Conservation (phyloP, 2,797 vertebrate genomes). For the Epinephelus awoara region DNA sequence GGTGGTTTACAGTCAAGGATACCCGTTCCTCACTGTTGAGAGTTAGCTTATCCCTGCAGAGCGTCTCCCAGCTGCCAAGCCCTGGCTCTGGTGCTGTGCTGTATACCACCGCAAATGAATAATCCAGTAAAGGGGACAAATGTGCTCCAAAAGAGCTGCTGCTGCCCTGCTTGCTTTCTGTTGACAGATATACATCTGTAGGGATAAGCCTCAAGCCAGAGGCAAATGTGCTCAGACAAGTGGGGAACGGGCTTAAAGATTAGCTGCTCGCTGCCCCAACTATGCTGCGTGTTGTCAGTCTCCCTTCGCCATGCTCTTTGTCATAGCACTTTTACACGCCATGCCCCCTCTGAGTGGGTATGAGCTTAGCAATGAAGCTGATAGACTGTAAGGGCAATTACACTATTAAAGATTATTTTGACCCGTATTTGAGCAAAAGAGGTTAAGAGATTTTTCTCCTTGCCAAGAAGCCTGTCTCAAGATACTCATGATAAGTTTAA, state of each 20-base stretch:
- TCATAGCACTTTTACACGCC: constrained; percentile 58
- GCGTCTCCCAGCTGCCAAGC: constrained; percentile 79
- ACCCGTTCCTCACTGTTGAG: constrained; percentile 70
- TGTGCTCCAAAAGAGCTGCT: constrained; percentile 72
- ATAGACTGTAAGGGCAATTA: constrained; percentile 66
- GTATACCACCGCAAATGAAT: constrained; percentile 78
- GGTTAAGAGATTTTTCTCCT: constrained; percentile 50
- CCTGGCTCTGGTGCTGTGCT: constrained; percentile 71
- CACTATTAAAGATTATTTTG: constrained; percentile 62
- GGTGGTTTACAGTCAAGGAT: constrained; percentile 77
- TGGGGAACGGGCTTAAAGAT: constrained; percentile 79
- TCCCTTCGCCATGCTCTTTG: constrained; percentile 71
- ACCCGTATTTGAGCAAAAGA: constrained; percentile 50
- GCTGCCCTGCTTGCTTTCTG: constrained; percentile 69
- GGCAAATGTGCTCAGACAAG: constrained; percentile 80
- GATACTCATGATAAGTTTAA: constrained; percentile 63
- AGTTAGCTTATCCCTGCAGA: constrained; percentile 83
- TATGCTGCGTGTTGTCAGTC: constrained; percentile 63
- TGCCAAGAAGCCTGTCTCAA: constrained; percentile 42
- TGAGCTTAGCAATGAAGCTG: constrained; percentile 55
- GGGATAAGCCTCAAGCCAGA: constrained; percentile 77
- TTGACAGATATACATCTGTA: constrained; percentile 81
- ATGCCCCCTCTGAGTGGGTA: constrained; percentile 52
- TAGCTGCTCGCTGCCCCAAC: constrained; percentile 71
- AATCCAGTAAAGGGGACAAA: constrained; percentile 84